phyloP scores from a whole-genome alignment of 2,888 invertebrate genomes.

The Incurvaria masculella region DNA sequence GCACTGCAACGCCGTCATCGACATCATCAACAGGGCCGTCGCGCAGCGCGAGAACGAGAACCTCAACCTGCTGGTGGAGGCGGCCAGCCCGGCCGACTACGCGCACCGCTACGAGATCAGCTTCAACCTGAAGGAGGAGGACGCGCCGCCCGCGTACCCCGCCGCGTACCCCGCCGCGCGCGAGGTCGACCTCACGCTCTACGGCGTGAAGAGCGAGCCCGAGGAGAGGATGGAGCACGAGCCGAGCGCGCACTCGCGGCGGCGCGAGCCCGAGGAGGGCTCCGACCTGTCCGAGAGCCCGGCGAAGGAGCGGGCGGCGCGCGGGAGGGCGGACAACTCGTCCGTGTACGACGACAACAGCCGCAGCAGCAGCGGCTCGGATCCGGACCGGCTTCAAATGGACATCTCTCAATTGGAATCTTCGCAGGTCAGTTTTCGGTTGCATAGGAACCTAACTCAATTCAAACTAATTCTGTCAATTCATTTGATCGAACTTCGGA shows the following conservation, averaged over 20 bases:
- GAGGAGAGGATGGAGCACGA: constrained; percentile 25
- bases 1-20: constrained; percentile 53
- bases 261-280: constrained; percentile 26
- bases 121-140: too few relatives aligned
- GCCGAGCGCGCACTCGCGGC: constrained; percentile 28
- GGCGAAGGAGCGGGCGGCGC: constrained; percentile 29
- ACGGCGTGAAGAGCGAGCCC: constrained; percentile 40
- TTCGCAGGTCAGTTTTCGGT: constrained; percentile 38
- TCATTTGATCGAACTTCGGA: not conserved
- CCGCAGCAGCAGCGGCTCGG: constrained; percentile 68
- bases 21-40: constrained; percentile 51
- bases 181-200: constrained; percentile 50
- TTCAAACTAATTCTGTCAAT: not conserved
- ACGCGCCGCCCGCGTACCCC: not conserved
- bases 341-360: constrained; percentile 58
- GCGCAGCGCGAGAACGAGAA: constrained; percentile 49
- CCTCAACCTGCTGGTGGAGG: constrained; percentile 35
- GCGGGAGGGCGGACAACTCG: constrained; percentile 39
- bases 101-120: constrained; percentile 35
- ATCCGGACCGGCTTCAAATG: constrained; percentile 72
- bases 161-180: constrained; percentile 22
- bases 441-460: not conserved
- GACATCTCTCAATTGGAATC: constrained; percentile 56
- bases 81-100: constrained; percentile 22
- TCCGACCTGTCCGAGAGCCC: constrained; percentile 32